Conservation (phyloP, 53 echinoderm and acorn worm genomes). For the Echinarachnius parma region DNA sequence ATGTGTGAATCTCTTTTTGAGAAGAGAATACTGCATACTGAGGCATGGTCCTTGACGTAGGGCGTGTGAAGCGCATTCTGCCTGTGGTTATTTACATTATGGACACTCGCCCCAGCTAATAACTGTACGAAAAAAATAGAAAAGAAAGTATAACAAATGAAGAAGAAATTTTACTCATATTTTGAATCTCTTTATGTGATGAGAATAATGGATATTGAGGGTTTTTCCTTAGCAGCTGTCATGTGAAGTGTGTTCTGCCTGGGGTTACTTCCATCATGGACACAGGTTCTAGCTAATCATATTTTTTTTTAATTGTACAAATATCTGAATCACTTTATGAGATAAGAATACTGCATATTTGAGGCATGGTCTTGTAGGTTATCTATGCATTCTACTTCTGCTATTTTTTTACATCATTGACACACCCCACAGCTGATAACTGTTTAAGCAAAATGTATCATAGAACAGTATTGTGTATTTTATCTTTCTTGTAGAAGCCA, state of each 20-base stretch:
- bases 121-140: slow-evolving; percentile 52
- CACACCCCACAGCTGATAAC: slow-evolving; percentile 87
- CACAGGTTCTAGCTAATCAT: too few relatives aligned
- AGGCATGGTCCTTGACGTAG: slow-evolving; percentile 64
- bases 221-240: too few relatives aligned
- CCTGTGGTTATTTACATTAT: slow-evolving; percentile 73
- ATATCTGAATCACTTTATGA: slow-evolving; percentile 82
- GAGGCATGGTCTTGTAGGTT: slow-evolving; percentile 73
- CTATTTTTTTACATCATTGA: slow-evolving; percentile 68
- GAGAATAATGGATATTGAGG: too few relatives aligned
- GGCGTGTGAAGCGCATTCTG: slow-evolving; percentile 88
- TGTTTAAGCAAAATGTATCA: slow-evolving; percentile 42
- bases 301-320: too few relatives aligned
- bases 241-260: too few relatives aligned
- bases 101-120: slow-evolving; percentile 85
- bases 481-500: too few relatives aligned
- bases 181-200: too few relatives aligned
- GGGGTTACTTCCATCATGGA: too few relatives aligned
- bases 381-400: slow-evolving; percentile 84
- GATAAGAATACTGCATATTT: slow-evolving; percentile 84
- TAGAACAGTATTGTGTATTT: too few relatives aligned
- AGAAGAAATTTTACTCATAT: neutral
- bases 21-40: slow-evolving; percentile 82
- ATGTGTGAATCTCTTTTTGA: slow-evolving; percentile 81
- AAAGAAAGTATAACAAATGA: neutral